Evolutionary conservation across 1,140 invertebrate species (phyloP), one percentile per base, ranked within the genome.

Genomic region (Calosoma granatense): DNA sequence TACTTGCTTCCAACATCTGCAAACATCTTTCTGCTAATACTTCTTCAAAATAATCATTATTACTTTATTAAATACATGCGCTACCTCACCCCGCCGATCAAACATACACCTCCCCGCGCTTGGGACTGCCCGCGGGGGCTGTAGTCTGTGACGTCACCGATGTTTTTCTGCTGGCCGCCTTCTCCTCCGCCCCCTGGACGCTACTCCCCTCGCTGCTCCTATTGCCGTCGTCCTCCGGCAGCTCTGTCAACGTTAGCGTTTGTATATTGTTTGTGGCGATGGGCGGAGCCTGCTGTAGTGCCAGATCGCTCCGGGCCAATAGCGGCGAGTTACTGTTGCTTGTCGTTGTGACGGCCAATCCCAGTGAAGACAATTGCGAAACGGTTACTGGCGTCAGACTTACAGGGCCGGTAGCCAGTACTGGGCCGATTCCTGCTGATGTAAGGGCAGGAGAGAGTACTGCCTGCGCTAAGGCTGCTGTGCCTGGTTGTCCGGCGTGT

Each of bases 401-500:
- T n/a, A n/a, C n/a, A n/a, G n/a, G n/a, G 26, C 26, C 26, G 1
- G 78, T 65, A 0, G 79, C 76, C 54, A 84, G 66, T 53, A 83
- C 78, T 0, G 81, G 75, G 0, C 79, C 75, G 6, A 87, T 62
- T 1, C 81, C 81, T 14, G 77, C 73, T 11, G 72, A 67, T 22
- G 75, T 73, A 11, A 81, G 61, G 0, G 72, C 74, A 1, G 84
- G 83, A 0, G 83, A 80, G 0, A 86, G 67, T 1, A 87, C 82
- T 0, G 84, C 82, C 63, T 87, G 83, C 0, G 85, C 85, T 39
- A 88, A 67, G 0, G 84, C 84, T 0, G 82, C 80, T 0, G 84
- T 83, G 1, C 83, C 81, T 0, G 82, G 78, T 60, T 82, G 81
- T 0, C 83, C 81, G 1, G 81, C 78, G 60, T 82, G 80, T 15